Conservation (phyloP, 2,888 invertebrate species). For the Plagodis dolabraria region DNA sequence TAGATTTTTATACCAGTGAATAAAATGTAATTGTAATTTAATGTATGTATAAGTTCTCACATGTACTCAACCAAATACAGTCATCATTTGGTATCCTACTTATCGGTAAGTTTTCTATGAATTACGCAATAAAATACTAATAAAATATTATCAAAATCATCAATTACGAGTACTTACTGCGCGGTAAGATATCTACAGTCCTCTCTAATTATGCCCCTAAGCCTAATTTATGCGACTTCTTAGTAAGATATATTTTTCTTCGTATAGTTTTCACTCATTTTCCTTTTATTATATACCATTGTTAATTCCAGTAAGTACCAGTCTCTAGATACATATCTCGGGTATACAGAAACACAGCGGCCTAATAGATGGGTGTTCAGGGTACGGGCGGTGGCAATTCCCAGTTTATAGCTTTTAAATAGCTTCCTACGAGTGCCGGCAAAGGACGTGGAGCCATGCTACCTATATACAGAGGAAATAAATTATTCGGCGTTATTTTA, state of each 20-base stretch:
- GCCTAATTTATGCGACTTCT: not conserved
- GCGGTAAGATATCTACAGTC: not conserved
- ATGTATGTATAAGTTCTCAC: too few relatives aligned
- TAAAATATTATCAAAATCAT: too few relatives aligned
- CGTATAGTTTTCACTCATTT: constrained; percentile 16
- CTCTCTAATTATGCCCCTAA: not conserved
- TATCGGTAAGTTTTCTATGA: too few relatives aligned
- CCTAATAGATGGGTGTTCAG: constrained; percentile 33
- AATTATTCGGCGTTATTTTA: constrained; percentile 30
- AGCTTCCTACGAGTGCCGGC: constrained; percentile 40
- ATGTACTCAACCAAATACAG: too few relatives aligned
- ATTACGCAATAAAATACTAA: too few relatives aligned
- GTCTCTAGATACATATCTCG: constrained; percentile 28
- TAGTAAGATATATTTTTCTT: not conserved
- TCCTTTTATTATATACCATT: constrained; percentile 16
- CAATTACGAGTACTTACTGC: too few relatives aligned
- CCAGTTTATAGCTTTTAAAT: constrained; percentile 44
- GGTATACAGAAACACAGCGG: constrained; percentile 25
- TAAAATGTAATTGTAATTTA: too few relatives aligned
- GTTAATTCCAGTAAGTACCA: constrained; percentile 26
- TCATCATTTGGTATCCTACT: too few relatives aligned
- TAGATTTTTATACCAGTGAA: too few relatives aligned
- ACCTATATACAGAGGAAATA: constrained; percentile 31
- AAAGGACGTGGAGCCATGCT: constrained; percentile 38
- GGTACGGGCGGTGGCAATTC: constrained; percentile 36